phyloP scores from a whole-genome alignment of 2,888 invertebrate species.

The Drosophila yooni region DNA sequence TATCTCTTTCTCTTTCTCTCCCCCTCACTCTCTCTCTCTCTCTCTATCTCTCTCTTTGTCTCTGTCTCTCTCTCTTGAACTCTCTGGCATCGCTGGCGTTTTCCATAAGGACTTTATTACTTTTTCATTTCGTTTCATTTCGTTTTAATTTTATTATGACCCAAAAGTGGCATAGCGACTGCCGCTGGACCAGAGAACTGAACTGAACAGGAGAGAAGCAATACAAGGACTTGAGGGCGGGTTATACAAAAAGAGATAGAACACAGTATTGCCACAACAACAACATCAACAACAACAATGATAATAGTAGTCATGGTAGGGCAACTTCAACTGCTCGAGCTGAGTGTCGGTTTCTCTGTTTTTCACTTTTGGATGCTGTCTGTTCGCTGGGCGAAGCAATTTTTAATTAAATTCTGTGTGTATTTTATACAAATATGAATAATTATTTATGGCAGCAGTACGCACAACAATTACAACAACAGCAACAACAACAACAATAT shows the following conservation, averaged over 20 bases:
- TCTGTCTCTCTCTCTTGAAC: neutral
- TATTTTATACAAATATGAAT: constrained; percentile 82
- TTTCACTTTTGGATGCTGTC: constrained; percentile 5
- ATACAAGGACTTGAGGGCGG: constrained; percentile 39
- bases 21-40: neutral
- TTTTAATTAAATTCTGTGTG: constrained; percentile 81
- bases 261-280: constrained; percentile 42
- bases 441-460: constrained; percentile 77
- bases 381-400: constrained; percentile 61
- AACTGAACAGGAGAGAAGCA: neutral
- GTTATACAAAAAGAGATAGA: constrained; percentile 48
- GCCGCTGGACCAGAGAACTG: constrained; percentile 38
- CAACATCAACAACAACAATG: constrained; percentile 31
- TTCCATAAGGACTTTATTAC: constrained; percentile 82
- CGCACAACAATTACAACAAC: constrained; percentile 27
- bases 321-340: constrained; percentile 10
- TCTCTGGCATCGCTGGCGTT: constrained; percentile 54
- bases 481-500: neutral
- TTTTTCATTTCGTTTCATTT: constrained; percentile 82
- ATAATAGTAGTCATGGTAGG: constrained; percentile 26
- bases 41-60: neutral
- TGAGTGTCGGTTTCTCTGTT: constrained; percentile 16
- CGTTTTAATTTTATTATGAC: constrained; percentile 81
- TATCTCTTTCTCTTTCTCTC: neutral
- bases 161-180: constrained; percentile 65